Conservation (phyloP, 2,888 invertebrate genomes). For the Xestia sexstrigata region DNA sequence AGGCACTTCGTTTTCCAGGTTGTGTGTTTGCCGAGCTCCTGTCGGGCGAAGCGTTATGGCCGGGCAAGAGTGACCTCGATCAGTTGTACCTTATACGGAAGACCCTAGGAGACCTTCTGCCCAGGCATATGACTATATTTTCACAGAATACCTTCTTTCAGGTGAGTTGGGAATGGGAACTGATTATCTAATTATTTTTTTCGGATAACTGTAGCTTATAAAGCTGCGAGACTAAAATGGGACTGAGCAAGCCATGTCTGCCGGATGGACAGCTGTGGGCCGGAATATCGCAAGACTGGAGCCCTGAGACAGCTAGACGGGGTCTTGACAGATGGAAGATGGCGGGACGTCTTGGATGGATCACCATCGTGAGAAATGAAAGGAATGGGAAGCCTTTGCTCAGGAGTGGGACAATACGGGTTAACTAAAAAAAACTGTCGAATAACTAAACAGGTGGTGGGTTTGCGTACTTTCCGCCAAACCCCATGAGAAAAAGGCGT, state of each 20-base stretch:
- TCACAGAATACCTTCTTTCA: slow-evolving; percentile 97
- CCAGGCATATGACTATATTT: slow-evolving; percentile 98
- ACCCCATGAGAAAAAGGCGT: not conserved
- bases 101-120: slow-evolving; percentile 98
- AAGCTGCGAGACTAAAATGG: too few species aligned
- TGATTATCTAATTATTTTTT: not conserved
- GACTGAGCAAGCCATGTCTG: too few species aligned
- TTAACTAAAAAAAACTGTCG: too few species aligned
- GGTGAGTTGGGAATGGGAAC: slow-evolving; percentile 72
- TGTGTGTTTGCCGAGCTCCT: slow-evolving; percentile 97
- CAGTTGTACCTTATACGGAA: slow-evolving; percentile 98
- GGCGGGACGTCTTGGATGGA: too few species aligned
- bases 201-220: too few species aligned
- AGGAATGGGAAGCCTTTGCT: too few species aligned
- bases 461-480: not conserved
- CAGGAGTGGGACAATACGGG: not conserved
- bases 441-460: not conserved
- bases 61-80: slow-evolving; percentile 99
- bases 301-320: too few species aligned
- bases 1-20: slow-evolving; percentile 85
- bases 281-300: too few species aligned
- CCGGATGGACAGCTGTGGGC: too few species aligned
- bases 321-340: too few species aligned
- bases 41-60: slow-evolving; percentile 98
- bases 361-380: too few species aligned